These are phyloP conservation scores for Diadema setosum DNA, from an alignment of 35 echinoderm and acorn worm genomes.

Conservation along the genomic window DNA sequence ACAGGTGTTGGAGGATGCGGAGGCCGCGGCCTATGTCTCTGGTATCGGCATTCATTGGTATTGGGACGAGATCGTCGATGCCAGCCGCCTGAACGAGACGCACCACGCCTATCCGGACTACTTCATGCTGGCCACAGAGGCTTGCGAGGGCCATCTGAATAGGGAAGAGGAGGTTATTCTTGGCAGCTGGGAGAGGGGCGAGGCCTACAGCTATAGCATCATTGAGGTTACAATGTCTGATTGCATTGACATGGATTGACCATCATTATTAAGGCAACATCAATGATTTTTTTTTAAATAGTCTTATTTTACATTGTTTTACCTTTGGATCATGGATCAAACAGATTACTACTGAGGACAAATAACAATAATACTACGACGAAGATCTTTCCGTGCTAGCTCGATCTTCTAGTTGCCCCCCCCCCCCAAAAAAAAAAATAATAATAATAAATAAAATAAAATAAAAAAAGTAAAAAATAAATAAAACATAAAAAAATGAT, in stretches of 20 bases:
- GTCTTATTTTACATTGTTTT: background rate
- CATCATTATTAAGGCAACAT: background rate
- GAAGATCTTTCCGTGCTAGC: too few relatives aligned
- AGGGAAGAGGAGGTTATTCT: slow-evolving; percentile 56
- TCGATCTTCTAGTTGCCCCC: too few relatives aligned
- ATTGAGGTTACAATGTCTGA: too few relatives aligned
- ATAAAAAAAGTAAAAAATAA: too few relatives aligned
- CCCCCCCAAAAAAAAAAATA: too few relatives aligned
- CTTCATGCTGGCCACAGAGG: slow-evolving; percentile 82
- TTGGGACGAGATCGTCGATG: slow-evolving; percentile 26
- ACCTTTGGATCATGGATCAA: background rate
- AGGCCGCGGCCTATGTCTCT: slow-evolving; percentile 65
- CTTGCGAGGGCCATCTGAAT: slow-evolving; percentile 54
- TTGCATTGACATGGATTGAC: background rate
- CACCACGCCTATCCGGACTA: slow-evolving; percentile 70
- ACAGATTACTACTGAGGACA: background rate
- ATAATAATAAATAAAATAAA: too few relatives aligned
- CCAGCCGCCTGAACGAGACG: slow-evolving; percentile 47
- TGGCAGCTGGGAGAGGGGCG: slow-evolving; percentile 88
- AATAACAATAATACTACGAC: background rate
- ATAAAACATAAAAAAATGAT: too few relatives aligned
- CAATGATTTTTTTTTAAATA: background rate
- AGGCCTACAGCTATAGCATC: slow-evolving; percentile 80
- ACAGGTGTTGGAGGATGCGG: slow-evolving; percentile 69
- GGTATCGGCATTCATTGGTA: slow-evolving; percentile 97